These are phyloP conservation scores for Trichomycterus rosablanca DNA, from an alignment of 2,113 vertebrate species.

Conservation along the genomic window DNA sequence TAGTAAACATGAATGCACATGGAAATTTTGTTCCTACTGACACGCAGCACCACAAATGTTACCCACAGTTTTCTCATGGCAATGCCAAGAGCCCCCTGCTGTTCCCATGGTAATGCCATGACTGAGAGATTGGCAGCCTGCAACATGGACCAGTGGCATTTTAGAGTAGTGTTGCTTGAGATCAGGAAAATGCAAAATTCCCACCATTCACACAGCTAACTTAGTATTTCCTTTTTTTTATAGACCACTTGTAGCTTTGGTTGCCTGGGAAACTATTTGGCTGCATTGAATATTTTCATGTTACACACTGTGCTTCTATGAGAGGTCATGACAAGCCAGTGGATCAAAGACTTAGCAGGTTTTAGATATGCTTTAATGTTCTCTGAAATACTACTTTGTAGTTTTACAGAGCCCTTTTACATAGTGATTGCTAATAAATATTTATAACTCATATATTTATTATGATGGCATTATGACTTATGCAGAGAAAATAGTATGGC, in stretches of 20 bases:
- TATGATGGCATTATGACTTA: constrained; percentile 21
- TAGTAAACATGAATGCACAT: no score
- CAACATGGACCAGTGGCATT: constrained; percentile 58
- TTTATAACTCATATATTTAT: constrained; percentile 31
- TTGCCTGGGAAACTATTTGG: constrained; percentile 34
- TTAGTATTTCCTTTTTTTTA: no score
- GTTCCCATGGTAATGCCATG: constrained; percentile 50
- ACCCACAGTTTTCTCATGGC: constrained; percentile 69
- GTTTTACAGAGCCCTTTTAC: constrained; percentile 28
- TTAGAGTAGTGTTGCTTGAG: constrained; percentile 42
- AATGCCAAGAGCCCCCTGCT: constrained; percentile 51
- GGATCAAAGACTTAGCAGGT: constrained; percentile 16
- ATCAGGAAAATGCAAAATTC: constrained; percentile 28
- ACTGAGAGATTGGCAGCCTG: constrained; percentile 62
- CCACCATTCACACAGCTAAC: constrained; percentile 41
- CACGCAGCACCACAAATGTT: constrained; percentile 50
- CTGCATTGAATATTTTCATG: constrained; percentile 2
- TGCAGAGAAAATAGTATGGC: constrained; percentile 2
- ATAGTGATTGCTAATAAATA: constrained; percentile 38
- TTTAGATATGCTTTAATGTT: constrained; percentile 14
- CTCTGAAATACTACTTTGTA: background rate
- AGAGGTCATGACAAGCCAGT: background rate
- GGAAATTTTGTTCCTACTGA: no score
- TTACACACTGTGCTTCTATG: constrained; percentile 11
- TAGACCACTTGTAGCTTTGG: no score